Base-by-base conservation (phyloP, 2,797 vertebrate genomes). In the Vultur gryphus region DNA sequence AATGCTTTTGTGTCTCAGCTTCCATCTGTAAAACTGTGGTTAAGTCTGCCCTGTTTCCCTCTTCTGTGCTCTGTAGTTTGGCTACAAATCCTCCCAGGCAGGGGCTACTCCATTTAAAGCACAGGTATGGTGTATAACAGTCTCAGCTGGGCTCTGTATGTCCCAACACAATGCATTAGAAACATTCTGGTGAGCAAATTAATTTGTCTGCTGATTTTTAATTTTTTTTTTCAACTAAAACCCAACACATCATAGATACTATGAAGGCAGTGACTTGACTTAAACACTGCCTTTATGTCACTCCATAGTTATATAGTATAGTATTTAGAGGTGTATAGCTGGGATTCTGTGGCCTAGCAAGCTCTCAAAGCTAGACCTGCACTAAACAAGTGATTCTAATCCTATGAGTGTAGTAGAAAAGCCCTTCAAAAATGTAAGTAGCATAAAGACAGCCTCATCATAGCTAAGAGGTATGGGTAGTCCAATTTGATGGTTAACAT, bases 1-100 rank as follows among this genome's bases (percentile, higher is more conserved):
- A 75, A 89, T 77, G 39, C 49, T 80, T 67, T 71, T 85, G 64
- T 79, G 41, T 89, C 84, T 83, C 79, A 69, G 67, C 54, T 87
- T 83, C 71, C 57, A 57, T 59, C 84, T 19, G 11, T 41, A 92
- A 87, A 76, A 69, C 44, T 62, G n/a, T 35, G 49, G 39, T 54
- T 66, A 59, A 59, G n/a, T 62, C n/a, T 82, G 71, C 55, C n/a
- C 44, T 44, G 19, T 66, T 84, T 70, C 48, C 16, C 35, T 51
- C 23, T 33, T 62, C 55, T 66, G 9, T 23, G 21, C 48, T 76
- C 48, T 65, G 24, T n/a, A 65, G 71, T 85, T 82, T 5, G 10
- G 51, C 66, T 66, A 76, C 67, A 61, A 89, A 66, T 35, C 37
- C 66, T 66, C 37, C 24, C 12, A 37, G 51, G 46, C 28, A 67